phyloP scores from a whole-genome alignment of 2,888 invertebrate genomes.

The Carterocephalus palaemon region DNA sequence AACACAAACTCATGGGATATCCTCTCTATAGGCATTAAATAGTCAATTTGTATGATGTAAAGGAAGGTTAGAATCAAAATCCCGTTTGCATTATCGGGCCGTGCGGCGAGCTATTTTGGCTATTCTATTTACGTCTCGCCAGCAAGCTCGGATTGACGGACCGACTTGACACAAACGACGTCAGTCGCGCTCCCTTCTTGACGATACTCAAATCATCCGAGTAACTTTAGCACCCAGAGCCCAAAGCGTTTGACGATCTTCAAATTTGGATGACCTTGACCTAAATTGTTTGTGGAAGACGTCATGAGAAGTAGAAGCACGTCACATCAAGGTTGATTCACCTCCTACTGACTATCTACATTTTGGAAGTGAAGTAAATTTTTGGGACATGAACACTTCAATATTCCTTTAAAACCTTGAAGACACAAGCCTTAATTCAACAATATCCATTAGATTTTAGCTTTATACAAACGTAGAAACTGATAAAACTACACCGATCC shows the following conservation, averaged over 20 bases:
- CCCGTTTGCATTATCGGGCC: conserved; percentile 73
- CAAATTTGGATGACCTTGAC: conserved; percentile 66
- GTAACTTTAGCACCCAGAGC: conserved; percentile 33
- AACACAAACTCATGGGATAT: conserved; percentile 23
- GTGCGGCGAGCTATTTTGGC: conserved; percentile 72
- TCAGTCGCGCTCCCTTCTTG: conserved; percentile 51
- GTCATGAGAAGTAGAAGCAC: conserved; percentile 39
- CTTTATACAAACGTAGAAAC: conserved; percentile 10
- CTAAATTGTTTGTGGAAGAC: conserved; percentile 46
- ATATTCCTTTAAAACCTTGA: neutral
- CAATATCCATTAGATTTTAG: too few relatives aligned
- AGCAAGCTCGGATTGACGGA: conserved; percentile 77
- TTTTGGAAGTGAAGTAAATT: conserved; percentile 6
- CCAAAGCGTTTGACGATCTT: conserved; percentile 26
- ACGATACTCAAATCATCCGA: conserved; percentile 46
- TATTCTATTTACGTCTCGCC: conserved; percentile 68
- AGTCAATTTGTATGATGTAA: conserved; percentile 46
- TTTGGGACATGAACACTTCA: conserved; percentile 6
- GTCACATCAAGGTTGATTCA: conserved; percentile 39
- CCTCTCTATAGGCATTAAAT: conserved; percentile 31
- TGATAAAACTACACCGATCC: conserved; percentile 5
- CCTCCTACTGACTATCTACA: conserved; percentile 31
- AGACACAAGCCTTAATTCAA: too few relatives aligned
- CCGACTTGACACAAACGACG: conserved; percentile 70
- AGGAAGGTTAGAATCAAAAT: conserved; percentile 69